Conservation (phyloP, 1,140 invertebrate species). For the Nephotettix cincticeps region DNA sequence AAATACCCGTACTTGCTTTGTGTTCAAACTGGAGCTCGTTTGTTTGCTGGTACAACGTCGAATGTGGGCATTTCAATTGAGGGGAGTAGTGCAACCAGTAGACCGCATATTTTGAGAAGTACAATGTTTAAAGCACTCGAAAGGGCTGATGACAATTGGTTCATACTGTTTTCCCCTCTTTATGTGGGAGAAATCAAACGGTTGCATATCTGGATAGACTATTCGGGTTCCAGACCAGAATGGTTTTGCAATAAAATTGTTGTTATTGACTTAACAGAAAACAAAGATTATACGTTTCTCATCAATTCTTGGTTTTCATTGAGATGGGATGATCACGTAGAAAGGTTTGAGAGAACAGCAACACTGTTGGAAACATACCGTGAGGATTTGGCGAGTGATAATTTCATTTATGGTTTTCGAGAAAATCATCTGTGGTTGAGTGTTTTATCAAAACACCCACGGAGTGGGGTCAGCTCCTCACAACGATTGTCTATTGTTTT, state of each 20-base stretch:
- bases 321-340: neutral
- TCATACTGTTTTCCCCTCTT: neutral
- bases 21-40: neutral
- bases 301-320: neutral
- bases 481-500: neutral
- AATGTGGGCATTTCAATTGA: neutral
- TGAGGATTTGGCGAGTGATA: neutral
- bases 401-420: neutral
- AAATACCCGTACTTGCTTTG: neutral
- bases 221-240: neutral
- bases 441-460: neutral
- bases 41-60: neutral
- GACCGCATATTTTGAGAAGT: neutral
- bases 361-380: neutral
- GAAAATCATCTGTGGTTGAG: neutral
- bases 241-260: neutral
- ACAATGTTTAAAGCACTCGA: neutral
- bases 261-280: neutral
- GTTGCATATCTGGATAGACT: neutral
- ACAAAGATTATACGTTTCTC: neutral
- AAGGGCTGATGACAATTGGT: neutral
- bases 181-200: neutral
- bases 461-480: neutral
- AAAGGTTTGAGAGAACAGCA: neutral
- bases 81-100: neutral